These are phyloP conservation scores for Ernsta delagoae DNA, from an alignment of 2,888 invertebrate species.

Conservation along the genomic window DNA sequence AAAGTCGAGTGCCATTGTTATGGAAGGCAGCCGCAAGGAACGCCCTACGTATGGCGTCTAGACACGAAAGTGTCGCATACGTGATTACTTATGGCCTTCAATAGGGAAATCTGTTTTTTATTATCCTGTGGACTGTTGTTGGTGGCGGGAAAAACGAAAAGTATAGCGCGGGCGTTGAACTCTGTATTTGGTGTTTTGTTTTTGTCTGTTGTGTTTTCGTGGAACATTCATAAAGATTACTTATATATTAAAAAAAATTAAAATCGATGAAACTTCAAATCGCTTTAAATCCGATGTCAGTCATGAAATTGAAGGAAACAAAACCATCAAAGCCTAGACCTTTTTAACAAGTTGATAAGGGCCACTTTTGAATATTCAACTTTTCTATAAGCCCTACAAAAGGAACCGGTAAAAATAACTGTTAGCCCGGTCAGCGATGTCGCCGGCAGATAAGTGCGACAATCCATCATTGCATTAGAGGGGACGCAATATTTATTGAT, in stretches of 20 bases:
- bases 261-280: no score
- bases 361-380: conserved; percentile 19
- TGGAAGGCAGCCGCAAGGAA: conserved; percentile 58
- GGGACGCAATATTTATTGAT: conserved; percentile 73
- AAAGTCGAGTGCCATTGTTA: conserved; percentile 53
- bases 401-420: conserved; percentile 51
- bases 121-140: conserved; percentile 6
- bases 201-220: no score
- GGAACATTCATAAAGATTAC: no score
- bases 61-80: conserved; percentile 60
- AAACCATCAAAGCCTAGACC: neutral
- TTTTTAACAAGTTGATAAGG: neutral
- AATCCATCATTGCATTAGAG: conserved; percentile 78
- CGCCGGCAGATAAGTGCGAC: conserved; percentile 69
- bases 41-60: conserved; percentile 56
- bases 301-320: neutral
- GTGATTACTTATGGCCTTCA: conserved; percentile 32
- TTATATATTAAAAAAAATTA: no score
- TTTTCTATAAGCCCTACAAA: conserved; percentile 43
- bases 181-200: neutral
- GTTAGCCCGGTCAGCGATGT: conserved; percentile 66
- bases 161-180: conserved; percentile 2
- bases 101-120: conserved; percentile 34
- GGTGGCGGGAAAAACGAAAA: conserved; percentile 4
- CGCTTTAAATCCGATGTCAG: neutral